Base-by-base conservation (phyloP, 2,888 invertebrate genomes). In the Petrolisthes manimaculis region DNA sequence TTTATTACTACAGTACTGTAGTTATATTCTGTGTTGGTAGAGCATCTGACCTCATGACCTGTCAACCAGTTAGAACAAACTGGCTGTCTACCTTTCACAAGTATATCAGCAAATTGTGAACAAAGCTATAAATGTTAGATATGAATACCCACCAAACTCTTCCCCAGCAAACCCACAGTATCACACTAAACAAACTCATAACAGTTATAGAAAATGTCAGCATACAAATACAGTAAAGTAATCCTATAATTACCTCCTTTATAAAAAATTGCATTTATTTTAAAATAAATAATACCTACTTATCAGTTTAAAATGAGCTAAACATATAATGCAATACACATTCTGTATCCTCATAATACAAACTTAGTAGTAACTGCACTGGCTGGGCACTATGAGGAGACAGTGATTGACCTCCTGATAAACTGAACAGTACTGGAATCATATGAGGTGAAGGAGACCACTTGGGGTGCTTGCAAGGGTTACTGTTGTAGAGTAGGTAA, bases 221-320 rank as follows among this genome's bases (percentile, higher is more conserved):
- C 6, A 54, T 53, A 54, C n/a, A 54, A 53, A 74, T 61, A 67
- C 56, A 54, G 5, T 51, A 82, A 51, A 82, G 12, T 82, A 82
- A 82, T 82, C 61, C 67, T 67, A 82, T 24, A 67, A 67, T 82
- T 82, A 82, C 67, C 67, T 67, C 67, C 67, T 67, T 53, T 61
- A 84, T 75, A 84, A 75, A 84, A 84, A 84, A 84, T 61, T 37
- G 79, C 79, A 79, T 53, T 79, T 56, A 56, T 56, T 61, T n/a
- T 78, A 84, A 84, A 84, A 84, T 84, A 84, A 84, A 84, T 84
- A 78, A 37, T 84, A 84, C 67, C 77, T 84, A 78, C 84, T 55
- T 77, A 67, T 77, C 77, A 78, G 53, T 61, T 21, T 21, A 56
- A 61, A 51, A 67, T 67, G 79, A 84, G 55, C 67, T 84, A 79